A percentile compares a stretch with the other conserved stretches of the same genome.
These are phyloP conservation scores for Eupelmus urozonus DNA, from an alignment of 2,888 invertebrate genomes.

Conservation along the genomic window DNA sequence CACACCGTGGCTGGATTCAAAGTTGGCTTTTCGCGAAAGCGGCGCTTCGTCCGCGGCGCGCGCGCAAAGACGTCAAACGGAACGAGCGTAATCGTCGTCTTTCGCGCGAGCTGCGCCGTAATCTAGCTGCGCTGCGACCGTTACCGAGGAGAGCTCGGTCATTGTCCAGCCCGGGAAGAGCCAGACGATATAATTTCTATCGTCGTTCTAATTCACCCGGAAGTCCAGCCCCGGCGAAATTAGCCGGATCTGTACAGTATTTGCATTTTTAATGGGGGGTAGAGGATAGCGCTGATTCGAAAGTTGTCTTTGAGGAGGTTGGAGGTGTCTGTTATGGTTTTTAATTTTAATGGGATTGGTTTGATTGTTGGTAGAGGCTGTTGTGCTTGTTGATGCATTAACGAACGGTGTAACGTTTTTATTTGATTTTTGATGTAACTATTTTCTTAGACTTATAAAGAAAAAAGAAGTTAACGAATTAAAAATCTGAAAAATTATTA, in stretches of 20 bases:
- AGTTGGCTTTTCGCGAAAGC: slow-evolving; percentile 26
- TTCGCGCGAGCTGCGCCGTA: neutral
- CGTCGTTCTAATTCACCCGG: slow-evolving; percentile 47
- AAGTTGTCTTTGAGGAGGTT: no score
- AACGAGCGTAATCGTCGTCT: slow-evolving; percentile 32
- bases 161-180: slow-evolving; percentile 23
- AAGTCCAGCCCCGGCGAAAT: slow-evolving; percentile 19
- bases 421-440: no score
- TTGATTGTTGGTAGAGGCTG: no score
- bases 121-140: neutral
- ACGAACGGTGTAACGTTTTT: no score
- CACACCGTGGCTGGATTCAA: slow-evolving; percentile 4
- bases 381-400: no score
- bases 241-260: neutral
- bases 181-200: slow-evolving; percentile 27
- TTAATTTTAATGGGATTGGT: no score
- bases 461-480: no score
- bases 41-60: neutral
- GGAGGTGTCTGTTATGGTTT: no score
- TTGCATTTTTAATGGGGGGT: slow-evolving; percentile 32
- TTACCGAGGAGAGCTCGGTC: slow-evolving; percentile 35
- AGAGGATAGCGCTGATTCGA: no score
- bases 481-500: no score
- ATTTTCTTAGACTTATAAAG: no score
- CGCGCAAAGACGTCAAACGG: slow-evolving; percentile 25